phyloP scores from a whole-genome alignment of 92 coral and sea anemone species.

The Epizoanthus stellaris region DNA sequence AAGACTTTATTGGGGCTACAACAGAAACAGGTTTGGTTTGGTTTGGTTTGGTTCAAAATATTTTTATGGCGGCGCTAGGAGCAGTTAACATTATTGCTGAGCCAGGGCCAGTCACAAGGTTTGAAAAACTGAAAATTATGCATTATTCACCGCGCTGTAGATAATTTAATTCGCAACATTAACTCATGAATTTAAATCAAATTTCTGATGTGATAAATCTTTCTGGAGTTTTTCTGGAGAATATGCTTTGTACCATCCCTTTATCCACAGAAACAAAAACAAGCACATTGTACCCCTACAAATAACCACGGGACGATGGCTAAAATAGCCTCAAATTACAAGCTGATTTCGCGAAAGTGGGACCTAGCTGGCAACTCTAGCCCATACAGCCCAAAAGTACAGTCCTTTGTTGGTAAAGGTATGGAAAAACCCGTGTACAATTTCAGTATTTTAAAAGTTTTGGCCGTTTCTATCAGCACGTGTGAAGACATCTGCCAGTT shows the following conservation, averaged over 20 bases:
- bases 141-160: no score
- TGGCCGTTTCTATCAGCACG: not conserved
- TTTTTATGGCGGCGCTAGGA: not conserved
- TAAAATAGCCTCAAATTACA: no score
- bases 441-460: constrained; percentile 3
- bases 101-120: not conserved
- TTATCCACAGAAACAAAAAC: not conserved
- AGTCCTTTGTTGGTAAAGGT: not conserved
- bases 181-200: no score
- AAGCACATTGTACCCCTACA: no score
- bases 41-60: not conserved
- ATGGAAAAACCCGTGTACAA: constrained; percentile 11
- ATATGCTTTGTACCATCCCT: not conserved
- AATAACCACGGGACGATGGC: no score
- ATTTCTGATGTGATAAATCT: not conserved
- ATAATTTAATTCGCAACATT: no score
- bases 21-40: constrained; percentile 13
- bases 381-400: not conserved
- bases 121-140: not conserved
- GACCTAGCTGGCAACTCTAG: not conserved
- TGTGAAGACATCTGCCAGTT: not conserved
- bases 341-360: no score
- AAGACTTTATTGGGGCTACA: not conserved
- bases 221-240: not conserved
- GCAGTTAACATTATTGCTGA: not conserved